Conservation (phyloP, 2,797 vertebrate species). For the Spheniscus humboldti region DNA sequence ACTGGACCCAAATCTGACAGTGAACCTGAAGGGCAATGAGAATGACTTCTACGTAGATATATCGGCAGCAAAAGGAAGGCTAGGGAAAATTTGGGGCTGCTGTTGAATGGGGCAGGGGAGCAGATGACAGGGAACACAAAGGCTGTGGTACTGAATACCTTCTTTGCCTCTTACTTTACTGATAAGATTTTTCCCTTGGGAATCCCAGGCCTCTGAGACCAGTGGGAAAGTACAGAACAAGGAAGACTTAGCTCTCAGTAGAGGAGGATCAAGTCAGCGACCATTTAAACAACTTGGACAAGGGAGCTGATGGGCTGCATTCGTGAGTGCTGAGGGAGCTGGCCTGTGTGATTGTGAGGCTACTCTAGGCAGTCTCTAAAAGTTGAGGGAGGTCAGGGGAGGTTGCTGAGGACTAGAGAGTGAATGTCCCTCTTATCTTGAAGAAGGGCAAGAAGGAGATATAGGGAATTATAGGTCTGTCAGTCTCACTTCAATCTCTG, state of each 20-base stretch:
- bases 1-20: background rate
- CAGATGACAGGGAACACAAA: background rate
- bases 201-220: background rate
- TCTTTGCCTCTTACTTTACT: background rate
- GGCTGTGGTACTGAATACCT: background rate
- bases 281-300: background rate
- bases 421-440: background rate
- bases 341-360: background rate
- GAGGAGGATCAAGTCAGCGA: background rate
- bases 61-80: background rate
- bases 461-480: background rate
- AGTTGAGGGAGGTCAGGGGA: background rate
- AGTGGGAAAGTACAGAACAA: background rate
- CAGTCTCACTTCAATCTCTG: background rate
- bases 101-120: background rate
- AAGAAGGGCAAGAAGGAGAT: background rate
- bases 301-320: background rate
- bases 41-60: background rate
- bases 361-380: background rate
- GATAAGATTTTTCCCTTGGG: background rate
- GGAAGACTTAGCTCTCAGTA: background rate
- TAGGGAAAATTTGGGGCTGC: background rate
- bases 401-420: background rate
- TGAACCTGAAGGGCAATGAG: background rate
- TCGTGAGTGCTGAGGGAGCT: background rate